Percentiles rank a stretch among this genome's conserved stretches.
These are phyloP conservation scores for Parnassius apollo DNA, from an alignment of 2,888 invertebrate genomes.

Conservation along the genomic window DNA sequence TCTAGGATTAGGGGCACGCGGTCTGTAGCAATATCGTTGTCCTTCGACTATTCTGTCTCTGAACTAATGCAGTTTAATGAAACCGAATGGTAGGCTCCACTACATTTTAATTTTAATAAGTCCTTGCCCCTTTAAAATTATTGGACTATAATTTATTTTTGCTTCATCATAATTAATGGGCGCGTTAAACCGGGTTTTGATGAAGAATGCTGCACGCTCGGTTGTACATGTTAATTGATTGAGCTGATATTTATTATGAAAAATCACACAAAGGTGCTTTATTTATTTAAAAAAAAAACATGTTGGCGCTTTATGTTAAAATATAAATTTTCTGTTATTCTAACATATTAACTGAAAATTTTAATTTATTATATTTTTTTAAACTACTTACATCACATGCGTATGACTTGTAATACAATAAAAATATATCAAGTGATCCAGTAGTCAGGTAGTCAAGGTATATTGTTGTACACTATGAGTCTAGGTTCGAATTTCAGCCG, in stretches of 20 bases:
- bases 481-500: too few species aligned
- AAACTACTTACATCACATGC: too few species aligned
- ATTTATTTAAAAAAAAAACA: neutral
- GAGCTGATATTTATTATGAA: constrained; percentile 20
- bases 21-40: constrained; percentile 48
- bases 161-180: constrained; percentile 55
- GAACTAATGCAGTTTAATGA: constrained; percentile 15
- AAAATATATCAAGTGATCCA: too few species aligned
- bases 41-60: constrained; percentile 24
- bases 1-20: constrained; percentile 58
- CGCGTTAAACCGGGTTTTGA: constrained; percentile 45
- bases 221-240: constrained; percentile 11
- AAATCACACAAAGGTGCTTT: constrained; percentile 1
- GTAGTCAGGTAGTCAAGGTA: too few species aligned
- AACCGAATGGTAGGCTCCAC: constrained; percentile 32
- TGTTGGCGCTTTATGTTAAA: too few species aligned
- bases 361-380: too few species aligned
- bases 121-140: constrained; percentile 55
- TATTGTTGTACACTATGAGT: too few species aligned
- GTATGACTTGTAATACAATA: too few species aligned
- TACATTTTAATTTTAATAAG: constrained; percentile 59
- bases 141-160: constrained; percentile 64
- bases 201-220: constrained; percentile 48
- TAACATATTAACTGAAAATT: too few species aligned
- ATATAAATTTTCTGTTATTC: too few species aligned